A percentile compares a stretch with the other conserved stretches of the same genome.
Evolutionary conservation across 2,888 invertebrate species (phyloP).

Genomic region (Drosophila melanosoma): DNA sequence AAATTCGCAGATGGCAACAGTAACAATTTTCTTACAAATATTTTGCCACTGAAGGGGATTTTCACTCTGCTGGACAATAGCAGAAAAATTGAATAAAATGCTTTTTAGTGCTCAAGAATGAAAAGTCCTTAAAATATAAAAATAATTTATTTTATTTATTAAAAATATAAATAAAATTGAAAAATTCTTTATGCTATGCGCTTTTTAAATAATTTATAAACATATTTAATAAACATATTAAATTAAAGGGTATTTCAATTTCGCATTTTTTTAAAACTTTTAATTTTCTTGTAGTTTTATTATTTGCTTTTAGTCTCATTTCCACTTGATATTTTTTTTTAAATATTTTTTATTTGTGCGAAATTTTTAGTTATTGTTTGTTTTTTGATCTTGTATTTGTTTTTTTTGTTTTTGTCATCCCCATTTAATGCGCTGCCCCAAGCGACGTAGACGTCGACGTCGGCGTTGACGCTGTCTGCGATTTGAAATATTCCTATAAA

Average conservation of each 20-base stretch:
- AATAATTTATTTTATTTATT: background rate
- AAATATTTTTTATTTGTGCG: slow-evolving; percentile 23
- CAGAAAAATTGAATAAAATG: background rate
- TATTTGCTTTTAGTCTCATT: slow-evolving; percentile 46
- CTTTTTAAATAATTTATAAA: background rate
- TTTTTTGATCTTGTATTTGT: slow-evolving; percentile 29
- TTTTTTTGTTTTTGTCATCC: slow-evolving; percentile 57
- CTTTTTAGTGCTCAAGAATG: background rate
- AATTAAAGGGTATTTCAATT: slow-evolving; percentile 12
- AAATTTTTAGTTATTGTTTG: slow-evolving; percentile 35
- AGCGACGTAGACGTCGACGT: slow-evolving; percentile 16
- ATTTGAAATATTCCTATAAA: slow-evolving; percentile 78
- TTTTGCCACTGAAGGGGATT: slow-evolving; percentile 7
- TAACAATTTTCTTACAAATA: slow-evolving; percentile 9
- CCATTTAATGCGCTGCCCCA: slow-evolving; percentile 66
- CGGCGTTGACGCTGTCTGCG: slow-evolving; percentile 53
- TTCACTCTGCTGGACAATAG: background rate
- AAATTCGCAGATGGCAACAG: slow-evolving; percentile 68
- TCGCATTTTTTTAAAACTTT: background rate
- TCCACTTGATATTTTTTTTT: slow-evolving; percentile 48
- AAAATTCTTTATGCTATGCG: background rate
- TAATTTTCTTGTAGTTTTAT: slow-evolving; percentile 4
- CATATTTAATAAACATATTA: background rate
- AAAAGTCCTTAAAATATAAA: background rate
- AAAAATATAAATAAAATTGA: background rate